phyloP scores from a whole-genome alignment of 2,113 vertebrate genomes.

The Dendropsophus ebraccatus region DNA sequence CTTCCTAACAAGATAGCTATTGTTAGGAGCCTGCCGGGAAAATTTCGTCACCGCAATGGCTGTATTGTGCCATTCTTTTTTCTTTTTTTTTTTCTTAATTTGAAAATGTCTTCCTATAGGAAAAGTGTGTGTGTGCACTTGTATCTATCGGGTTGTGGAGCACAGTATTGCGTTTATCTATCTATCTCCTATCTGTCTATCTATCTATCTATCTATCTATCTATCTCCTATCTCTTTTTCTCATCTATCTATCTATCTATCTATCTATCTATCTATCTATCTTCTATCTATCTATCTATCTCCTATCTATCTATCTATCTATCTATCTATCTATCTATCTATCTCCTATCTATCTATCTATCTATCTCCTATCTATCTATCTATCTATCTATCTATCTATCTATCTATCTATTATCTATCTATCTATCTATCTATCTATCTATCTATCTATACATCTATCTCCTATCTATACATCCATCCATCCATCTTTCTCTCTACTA shows the following conservation, averaged over 20 bases:
- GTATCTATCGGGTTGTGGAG: too few species aligned
- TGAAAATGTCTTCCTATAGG: constrained; percentile 73
- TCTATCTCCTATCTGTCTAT: neutral
- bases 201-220: neutral
- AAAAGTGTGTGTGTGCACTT: neutral
- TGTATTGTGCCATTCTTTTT: constrained; percentile 72
- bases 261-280: neutral
- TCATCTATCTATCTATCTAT: constrained; percentile 8
- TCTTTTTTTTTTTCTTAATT: constrained; percentile 47
- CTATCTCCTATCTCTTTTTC: neutral
- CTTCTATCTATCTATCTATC: neutral
- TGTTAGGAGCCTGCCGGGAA: constrained; percentile 74
- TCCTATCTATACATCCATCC: neutral
- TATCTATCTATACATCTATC: neutral
- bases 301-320: neutral
- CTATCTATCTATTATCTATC: neutral
- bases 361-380: neutral
- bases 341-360: neutral
- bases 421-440: neutral
- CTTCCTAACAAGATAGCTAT: constrained; percentile 77
- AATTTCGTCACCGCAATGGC: constrained; percentile 71
- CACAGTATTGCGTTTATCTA: too few species aligned
- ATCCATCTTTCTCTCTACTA: neutral
- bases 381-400: neutral
- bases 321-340: neutral